Conservation (phyloP, 2,797 vertebrate species). For the Balearica regulorum region DNA sequence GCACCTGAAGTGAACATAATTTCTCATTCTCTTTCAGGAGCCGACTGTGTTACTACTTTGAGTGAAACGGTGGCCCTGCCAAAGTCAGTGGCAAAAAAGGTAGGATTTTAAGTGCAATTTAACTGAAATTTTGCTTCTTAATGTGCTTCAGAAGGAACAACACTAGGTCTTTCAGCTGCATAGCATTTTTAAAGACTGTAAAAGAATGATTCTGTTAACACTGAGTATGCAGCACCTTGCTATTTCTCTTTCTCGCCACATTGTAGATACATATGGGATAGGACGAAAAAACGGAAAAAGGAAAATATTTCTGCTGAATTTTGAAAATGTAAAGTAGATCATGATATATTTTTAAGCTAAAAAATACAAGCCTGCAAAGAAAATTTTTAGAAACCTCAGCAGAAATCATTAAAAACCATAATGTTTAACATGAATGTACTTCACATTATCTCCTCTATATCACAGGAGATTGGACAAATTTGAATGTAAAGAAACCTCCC, state of each 20-base stretch:
- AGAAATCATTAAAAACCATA: background rate
- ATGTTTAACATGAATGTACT: background rate
- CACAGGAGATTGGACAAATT: background rate
- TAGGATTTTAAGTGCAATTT: background rate
- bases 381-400: background rate
- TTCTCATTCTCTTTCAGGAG: background rate
- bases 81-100: background rate
- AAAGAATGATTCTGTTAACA: background rate
- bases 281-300: background rate
- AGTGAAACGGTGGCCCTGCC: background rate
- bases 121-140: background rate
- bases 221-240: background rate
- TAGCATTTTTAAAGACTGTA: background rate
- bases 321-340: background rate
- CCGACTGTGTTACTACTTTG: background rate
- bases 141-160: background rate
- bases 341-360: background rate
- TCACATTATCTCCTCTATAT: background rate
- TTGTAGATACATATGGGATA: background rate
- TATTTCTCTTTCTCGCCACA: background rate
- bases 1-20: background rate
- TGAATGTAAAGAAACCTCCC: background rate
- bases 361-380: background rate
- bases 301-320: background rate
- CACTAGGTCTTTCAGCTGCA: background rate